These are phyloP conservation scores for Drosophila fuyamai DNA, from an alignment of 1,140 invertebrate species.

Conservation along the genomic window DNA sequence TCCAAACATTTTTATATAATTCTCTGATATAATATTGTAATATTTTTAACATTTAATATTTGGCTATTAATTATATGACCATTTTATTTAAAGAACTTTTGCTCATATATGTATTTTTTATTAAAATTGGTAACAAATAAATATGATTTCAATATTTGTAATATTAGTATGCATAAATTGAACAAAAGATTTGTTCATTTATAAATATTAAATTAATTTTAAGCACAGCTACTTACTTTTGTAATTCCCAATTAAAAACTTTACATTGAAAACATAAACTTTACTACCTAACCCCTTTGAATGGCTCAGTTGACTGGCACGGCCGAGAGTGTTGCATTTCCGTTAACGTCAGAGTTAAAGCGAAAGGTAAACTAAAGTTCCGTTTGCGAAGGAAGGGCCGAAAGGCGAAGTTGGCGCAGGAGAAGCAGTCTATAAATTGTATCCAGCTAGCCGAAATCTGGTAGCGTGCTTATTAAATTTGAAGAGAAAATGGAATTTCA, in stretches of 20 bases:
- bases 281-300: neutral
- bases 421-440: slow-evolving; percentile 31
- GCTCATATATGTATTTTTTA: too few species aligned
- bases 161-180: too few species aligned
- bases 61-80: too few species aligned
- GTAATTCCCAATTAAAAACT: neutral
- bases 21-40: too few species aligned
- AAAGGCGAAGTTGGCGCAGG: slow-evolving; percentile 13
- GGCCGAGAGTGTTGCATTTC: slow-evolving; percentile 62
- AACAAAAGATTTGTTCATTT: too few species aligned
- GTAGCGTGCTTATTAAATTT: slow-evolving; percentile 51
- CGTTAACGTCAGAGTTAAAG: slow-evolving; percentile 57
- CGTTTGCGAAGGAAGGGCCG: slow-evolving; percentile 34
- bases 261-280: neutral
- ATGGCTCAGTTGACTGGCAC: slow-evolving; percentile 35
- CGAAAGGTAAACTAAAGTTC: slow-evolving; percentile 52
- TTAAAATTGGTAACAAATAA: too few species aligned
- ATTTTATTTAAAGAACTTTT: too few species aligned
- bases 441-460: slow-evolving; percentile 24
- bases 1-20: too few species aligned
- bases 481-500: slow-evolving; percentile 43
- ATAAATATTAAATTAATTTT: too few species aligned
- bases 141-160: too few species aligned
- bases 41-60: too few species aligned
- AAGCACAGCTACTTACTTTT: too few species aligned